Conservation (phyloP, 2,113 vertebrate species). For the Lepus timidus region DNA sequence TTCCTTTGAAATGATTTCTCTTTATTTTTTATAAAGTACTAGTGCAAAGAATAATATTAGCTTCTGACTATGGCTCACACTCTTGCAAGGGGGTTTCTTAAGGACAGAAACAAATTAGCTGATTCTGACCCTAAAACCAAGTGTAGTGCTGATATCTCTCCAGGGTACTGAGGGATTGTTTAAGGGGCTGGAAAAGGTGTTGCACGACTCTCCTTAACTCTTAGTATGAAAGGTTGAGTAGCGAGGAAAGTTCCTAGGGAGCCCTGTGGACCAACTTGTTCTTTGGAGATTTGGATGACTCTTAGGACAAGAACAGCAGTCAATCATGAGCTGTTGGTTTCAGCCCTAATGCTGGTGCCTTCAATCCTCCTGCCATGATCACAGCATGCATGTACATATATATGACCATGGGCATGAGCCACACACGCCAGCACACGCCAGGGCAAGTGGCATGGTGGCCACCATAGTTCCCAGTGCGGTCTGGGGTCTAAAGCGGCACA, state of each 20-base stretch:
- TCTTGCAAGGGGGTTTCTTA: neutral
- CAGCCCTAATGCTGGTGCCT: neutral
- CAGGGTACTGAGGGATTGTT: slow-evolving; percentile 58
- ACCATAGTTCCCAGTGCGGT: neutral
- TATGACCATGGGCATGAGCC: rapidly evolving
- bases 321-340: neutral
- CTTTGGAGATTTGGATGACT: slow-evolving; percentile 5
- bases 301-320: neutral
- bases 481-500: neutral
- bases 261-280: neutral
- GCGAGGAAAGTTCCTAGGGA: neutral
- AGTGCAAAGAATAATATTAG: neutral
- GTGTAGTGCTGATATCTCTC: slow-evolving; percentile 34
- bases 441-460: rapidly evolving
- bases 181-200: slow-evolving; percentile 63
- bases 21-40: neutral
- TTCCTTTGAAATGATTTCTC: neutral
- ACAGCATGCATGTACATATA: rapidly evolving
- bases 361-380: rapidly evolving
- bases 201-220: slow-evolving; percentile 5
- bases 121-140: slow-evolving; percentile 62
- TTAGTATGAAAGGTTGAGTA: neutral
- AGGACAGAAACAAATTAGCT: slow-evolving; percentile 49
- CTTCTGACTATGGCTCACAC: neutral
- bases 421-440: rapidly evolving